Percentiles rank a stretch among this genome's conserved stretches.
Conservation (phyloP, 2,797 vertebrate species). For the Sebastes minor region DNA sequence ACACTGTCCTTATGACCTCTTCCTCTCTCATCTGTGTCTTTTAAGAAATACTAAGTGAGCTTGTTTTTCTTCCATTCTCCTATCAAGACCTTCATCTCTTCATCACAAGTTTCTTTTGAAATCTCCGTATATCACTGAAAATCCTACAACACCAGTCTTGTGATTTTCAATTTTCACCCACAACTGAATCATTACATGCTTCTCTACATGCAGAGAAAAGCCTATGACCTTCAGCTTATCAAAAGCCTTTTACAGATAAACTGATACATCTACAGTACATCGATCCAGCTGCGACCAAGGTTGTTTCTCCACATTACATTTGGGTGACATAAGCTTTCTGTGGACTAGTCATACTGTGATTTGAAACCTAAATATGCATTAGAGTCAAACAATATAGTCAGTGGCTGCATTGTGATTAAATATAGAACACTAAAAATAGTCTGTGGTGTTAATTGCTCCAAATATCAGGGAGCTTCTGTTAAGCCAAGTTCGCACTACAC, state of each 20-base stretch:
- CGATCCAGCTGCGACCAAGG: not conserved
- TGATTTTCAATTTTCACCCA: not conserved
- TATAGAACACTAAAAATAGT: not conserved
- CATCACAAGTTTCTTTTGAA: not conserved
- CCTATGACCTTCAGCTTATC: not conserved
- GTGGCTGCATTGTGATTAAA: not conserved
- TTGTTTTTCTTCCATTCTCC: not conserved
- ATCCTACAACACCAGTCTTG: not conserved
- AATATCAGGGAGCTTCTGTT: not conserved
- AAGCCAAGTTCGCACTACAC: no score
- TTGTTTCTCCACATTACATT: not conserved
- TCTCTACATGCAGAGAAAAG: not conserved
- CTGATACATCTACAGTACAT: not conserved
- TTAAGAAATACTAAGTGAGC: not conserved
- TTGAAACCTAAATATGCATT: not conserved
- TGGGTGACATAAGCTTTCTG: not conserved
- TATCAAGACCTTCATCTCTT: not conserved
- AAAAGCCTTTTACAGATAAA: conserved; percentile 10
- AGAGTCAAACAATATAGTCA: not conserved
- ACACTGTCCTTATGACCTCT: not conserved
- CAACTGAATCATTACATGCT: not conserved
- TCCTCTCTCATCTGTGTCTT: not conserved
- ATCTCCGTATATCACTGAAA: not conserved
- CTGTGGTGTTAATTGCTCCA: not conserved
- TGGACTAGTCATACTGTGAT: not conserved